phyloP scores from a whole-genome alignment of 2,113 vertebrate genomes.

The Halcyon malimbica region DNA sequence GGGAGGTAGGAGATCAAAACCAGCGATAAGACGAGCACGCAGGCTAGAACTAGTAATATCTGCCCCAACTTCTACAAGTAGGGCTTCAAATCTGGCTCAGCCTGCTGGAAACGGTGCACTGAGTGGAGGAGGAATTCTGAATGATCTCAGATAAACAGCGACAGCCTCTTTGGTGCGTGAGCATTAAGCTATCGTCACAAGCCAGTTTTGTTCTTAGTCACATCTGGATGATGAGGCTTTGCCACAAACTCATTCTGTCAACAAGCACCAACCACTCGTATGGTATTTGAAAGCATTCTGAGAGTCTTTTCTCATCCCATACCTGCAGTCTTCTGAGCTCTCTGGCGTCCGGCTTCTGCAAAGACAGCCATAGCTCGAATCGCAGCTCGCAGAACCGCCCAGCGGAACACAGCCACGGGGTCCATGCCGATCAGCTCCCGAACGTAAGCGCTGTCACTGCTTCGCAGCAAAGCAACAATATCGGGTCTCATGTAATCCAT shows the following conservation, averaged over 20 bases:
- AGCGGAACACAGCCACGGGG: constrained; percentile 95
- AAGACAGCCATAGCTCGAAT: constrained; percentile 89
- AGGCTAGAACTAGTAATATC: background rate
- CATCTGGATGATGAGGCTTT: background rate
- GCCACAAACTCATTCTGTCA: background rate
- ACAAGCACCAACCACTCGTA: background rate
- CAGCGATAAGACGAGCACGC: background rate
- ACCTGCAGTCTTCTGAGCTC: constrained; percentile 85
- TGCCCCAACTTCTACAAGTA: background rate
- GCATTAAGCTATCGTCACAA: background rate
- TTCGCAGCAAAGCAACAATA: constrained; percentile 92
- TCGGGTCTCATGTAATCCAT: constrained; percentile 98
- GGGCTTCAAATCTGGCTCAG: background rate
- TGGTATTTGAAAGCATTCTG: fast-evolving
- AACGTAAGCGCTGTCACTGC: constrained; percentile 91
- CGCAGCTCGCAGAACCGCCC: constrained; percentile 90
- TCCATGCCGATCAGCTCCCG: constrained; percentile 96
- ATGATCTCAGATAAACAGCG: background rate
- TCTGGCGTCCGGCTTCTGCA: constrained; percentile 83
- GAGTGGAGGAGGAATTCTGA: background rate
- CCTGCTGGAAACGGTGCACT: background rate
- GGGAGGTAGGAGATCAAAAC: background rate
- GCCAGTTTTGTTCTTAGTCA: background rate
- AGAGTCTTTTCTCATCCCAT: background rate
- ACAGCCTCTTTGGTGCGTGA: background rate